A percentile compares a stretch with the other conserved stretches of the same genome.
These are phyloP conservation scores for Phyllotis vaccarum DNA, from an alignment of 2,797 vertebrate genomes.

Conservation along the genomic window DNA sequence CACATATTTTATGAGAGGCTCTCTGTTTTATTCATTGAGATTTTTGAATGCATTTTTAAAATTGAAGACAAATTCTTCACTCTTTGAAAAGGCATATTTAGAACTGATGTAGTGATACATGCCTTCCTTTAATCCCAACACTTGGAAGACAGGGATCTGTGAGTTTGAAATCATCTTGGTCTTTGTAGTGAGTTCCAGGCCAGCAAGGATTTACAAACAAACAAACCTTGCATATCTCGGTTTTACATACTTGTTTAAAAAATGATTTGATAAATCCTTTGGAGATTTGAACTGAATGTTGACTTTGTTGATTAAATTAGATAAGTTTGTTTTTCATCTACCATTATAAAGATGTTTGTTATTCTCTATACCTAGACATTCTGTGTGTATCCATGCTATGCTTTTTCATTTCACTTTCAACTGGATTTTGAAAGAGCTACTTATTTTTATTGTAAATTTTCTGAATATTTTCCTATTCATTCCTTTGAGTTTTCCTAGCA, in stretches of 20 bases:
- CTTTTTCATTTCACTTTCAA: not conserved
- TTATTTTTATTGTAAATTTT: not conserved
- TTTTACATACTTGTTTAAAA: not conserved
- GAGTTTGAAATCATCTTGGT: not conserved
- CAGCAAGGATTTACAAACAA: not conserved
- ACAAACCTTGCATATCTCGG: not conserved
- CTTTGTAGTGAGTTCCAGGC: not conserved
- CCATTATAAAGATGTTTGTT: not conserved
- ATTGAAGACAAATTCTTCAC: not conserved
- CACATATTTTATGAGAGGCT: not conserved
- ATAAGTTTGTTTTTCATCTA: not conserved
- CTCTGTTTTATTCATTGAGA: conserved; percentile 29
- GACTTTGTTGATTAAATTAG: not conserved
- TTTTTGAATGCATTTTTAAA: not conserved
- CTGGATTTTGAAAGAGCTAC: not conserved
- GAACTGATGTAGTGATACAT: not conserved
- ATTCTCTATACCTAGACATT: not conserved
- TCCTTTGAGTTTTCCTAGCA: not conserved
- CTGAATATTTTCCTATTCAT: not conserved
- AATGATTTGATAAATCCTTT: not conserved
- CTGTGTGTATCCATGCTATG: not conserved
- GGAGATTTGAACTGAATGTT: not conserved
- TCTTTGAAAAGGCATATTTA: not conserved
- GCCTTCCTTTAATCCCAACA: not conserved
- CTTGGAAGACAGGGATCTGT: not conserved